Conservation (phyloP, 2,888 invertebrate species). For the Baccha elongata region DNA sequence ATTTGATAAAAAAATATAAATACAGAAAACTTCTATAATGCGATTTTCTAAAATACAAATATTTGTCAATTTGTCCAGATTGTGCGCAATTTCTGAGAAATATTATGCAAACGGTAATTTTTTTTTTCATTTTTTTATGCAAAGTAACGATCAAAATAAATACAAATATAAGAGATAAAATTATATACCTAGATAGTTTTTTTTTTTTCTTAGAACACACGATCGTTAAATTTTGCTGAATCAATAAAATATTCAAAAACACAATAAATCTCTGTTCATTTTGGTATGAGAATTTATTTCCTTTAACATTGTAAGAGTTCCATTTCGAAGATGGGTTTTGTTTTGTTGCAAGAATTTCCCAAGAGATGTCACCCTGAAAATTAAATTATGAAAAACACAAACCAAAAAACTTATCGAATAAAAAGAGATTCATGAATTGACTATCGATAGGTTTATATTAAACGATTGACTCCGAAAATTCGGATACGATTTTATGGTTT, state of each 20-base stretch:
- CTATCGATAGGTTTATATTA: slow-evolving; percentile 9
- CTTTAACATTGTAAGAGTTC: not conserved
- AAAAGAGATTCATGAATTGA: not conserved
- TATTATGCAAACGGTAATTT: slow-evolving; percentile 43
- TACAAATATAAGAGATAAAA: slow-evolving; percentile 42
- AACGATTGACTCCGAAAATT: not conserved
- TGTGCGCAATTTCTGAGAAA: not conserved
- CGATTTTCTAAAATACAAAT: slow-evolving; percentile 48
- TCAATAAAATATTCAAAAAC: not conserved
- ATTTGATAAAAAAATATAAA: not conserved
- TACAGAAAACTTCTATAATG: slow-evolving; percentile 23
- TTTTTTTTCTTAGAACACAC: not conserved
- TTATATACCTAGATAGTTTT: slow-evolving; percentile 1
- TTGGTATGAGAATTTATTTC: slow-evolving; percentile 3
- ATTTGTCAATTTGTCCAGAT: not conserved
- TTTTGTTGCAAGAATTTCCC: not conserved
- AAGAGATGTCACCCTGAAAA: not conserved
- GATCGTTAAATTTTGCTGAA: not conserved
- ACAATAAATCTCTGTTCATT: not conserved
- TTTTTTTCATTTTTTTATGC: slow-evolving; percentile 14
- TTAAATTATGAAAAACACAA: not conserved
- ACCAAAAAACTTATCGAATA: not conserved
- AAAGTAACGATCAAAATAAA: slow-evolving; percentile 6
- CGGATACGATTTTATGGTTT: not conserved
- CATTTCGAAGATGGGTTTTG: not conserved